These are phyloP conservation scores for Drosophila neonasuta DNA, from an alignment of 2,888 invertebrate genomes.

Conservation along the genomic window DNA sequence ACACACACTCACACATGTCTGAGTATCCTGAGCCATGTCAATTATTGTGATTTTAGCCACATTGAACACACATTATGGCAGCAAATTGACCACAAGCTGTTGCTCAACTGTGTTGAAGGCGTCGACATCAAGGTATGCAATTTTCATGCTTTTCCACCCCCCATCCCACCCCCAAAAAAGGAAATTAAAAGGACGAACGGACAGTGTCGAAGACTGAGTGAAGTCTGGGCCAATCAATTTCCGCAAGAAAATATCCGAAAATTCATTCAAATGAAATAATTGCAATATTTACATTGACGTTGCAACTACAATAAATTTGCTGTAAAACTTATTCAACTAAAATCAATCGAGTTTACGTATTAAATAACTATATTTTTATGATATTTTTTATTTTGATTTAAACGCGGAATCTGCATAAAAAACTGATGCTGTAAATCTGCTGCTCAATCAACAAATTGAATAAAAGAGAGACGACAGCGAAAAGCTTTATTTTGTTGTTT, in stretches of 20 bases:
- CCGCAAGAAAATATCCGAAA: conserved; percentile 22
- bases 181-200: conserved; percentile 14
- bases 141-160: conserved; percentile 6
- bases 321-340: not conserved
- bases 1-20: conserved; percentile 3
- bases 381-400: not conserved
- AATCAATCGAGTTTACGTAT: not conserved
- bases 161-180: not conserved
- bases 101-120: conserved; percentile 30
- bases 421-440: conserved; percentile 22
- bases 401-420: not conserved
- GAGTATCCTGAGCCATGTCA: conserved; percentile 28
- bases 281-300: conserved; percentile 8
- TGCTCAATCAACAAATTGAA: conserved; percentile 30
- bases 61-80: conserved; percentile 40
- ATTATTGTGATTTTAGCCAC: conserved; percentile 56
- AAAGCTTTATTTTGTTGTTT: conserved; percentile 18
- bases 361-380: not conserved
- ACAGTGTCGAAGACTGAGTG: not conserved
- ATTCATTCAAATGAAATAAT: conserved; percentile 9
- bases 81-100: conserved; percentile 47
- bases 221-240: conserved; percentile 23
- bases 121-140: conserved; percentile 14
- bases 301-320: not conserved
- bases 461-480: conserved; percentile 22